A percentile compares a stretch with the other conserved stretches of the same genome.
phyloP scores from a whole-genome alignment of 2,113 vertebrate species.

The Odobenus rosmarus region DNA sequence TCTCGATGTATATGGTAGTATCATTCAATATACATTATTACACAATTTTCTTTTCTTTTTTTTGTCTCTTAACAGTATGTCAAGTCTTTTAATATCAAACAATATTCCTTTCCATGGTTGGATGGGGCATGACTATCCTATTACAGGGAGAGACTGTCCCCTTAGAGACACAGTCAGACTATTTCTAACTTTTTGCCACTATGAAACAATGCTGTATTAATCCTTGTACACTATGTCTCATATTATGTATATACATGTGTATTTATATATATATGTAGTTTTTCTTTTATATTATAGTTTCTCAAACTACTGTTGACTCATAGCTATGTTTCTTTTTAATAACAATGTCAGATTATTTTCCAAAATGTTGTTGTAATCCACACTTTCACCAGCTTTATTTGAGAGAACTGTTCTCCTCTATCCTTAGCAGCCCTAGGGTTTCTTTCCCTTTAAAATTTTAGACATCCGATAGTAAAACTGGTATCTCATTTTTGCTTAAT shows the following conservation, averaged over 20 bases:
- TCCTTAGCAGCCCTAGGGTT: not conserved
- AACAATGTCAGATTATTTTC: not conserved
- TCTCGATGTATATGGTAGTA: not conserved
- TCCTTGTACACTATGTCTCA: not conserved
- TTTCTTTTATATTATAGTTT: not conserved
- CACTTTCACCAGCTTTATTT: not conserved
- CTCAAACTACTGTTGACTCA: not conserved
- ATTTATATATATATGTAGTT: not conserved
- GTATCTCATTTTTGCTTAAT: not conserved
- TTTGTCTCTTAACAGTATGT: not conserved
- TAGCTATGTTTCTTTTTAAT: not conserved
- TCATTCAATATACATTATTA: not conserved
- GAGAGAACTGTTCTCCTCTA: not conserved
- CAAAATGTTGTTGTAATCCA: not conserved
- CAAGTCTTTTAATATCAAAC: not conserved
- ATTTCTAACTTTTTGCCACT: not conserved
- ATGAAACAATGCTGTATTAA: not conserved
- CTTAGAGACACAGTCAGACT: not conserved
- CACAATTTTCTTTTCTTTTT: not conserved
- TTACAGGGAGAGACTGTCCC: not conserved
- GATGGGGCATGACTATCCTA: not conserved
- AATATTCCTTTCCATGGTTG: not conserved
- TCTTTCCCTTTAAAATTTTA: slow-evolving; percentile 20
- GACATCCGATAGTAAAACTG: not conserved
- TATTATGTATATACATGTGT: not conserved